Evolutionary conservation across 2,888 invertebrate genomes (phyloP).

Genomic region (Campoplex nolae): DNA sequence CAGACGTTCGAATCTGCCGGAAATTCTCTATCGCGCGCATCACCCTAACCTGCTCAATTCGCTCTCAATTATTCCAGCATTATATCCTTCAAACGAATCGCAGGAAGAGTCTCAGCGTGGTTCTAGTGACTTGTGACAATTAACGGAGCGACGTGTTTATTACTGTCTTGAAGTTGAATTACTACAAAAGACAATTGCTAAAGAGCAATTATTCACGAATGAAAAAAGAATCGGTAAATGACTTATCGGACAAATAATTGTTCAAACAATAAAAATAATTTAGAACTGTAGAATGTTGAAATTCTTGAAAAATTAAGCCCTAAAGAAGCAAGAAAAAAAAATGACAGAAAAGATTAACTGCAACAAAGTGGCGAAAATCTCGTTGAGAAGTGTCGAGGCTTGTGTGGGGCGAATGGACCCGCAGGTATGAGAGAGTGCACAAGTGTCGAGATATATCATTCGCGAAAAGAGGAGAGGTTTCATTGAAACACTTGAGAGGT

Average conservation of each 20-base stretch:
- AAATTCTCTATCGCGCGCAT: conserved; percentile 58
- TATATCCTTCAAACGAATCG: conserved; percentile 12
- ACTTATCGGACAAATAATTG: neutral
- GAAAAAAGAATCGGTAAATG: neutral
- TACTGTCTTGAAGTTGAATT: neutral
- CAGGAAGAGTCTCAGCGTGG: neutral
- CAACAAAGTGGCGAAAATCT: conserved; percentile 55
- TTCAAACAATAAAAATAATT: neutral
- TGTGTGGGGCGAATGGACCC: conserved; percentile 27
- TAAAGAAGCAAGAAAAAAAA: neutral
- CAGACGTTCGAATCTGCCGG: conserved; percentile 61
- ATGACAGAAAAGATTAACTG: neutral
- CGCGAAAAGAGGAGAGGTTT: conserved; percentile 35
- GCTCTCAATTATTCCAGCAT: conserved; percentile 30
- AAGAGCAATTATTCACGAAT: neutral
- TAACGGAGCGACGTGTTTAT: neutral
- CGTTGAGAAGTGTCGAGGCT: conserved; percentile 22
- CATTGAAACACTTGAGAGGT: conserved; percentile 38
- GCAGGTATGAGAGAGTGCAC: conserved; percentile 19
- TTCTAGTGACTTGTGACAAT: neutral
- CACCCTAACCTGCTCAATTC: conserved; percentile 28
- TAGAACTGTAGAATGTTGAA: neutral
- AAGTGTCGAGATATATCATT: conserved; percentile 45
- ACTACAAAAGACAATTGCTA: neutral
- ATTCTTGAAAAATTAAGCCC: neutral